A percentile compares a stretch with the other conserved stretches of the same genome.
phyloP scores from a whole-genome alignment of 1,140 invertebrate genomes.

The Drosophila sp. region DNA sequence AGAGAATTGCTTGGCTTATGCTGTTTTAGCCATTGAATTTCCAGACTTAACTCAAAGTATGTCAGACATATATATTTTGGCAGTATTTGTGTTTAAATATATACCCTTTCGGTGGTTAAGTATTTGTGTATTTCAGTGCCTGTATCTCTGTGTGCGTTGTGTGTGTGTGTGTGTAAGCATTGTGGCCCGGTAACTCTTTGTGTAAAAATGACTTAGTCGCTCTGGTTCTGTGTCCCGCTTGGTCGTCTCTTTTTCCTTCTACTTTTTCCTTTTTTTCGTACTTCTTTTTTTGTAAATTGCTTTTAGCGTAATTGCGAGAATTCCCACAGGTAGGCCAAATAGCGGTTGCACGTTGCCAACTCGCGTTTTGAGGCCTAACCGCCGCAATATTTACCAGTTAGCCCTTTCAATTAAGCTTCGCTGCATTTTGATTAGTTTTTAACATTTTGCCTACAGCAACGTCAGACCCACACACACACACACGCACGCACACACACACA shows the following conservation, averaged over 20 bases:
- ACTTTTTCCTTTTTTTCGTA: slow-evolving; percentile 12
- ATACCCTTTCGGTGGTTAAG: slow-evolving; percentile 36
- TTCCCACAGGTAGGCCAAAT: slow-evolving; percentile 68
- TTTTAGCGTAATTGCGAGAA: slow-evolving; percentile 79
- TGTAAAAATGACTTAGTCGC: slow-evolving; percentile 46
- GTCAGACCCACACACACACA: slow-evolving; percentile 14
- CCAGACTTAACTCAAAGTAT: slow-evolving; percentile 23
- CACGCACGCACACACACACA: slow-evolving; percentile 19
- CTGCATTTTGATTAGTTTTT: slow-evolving; percentile 78
- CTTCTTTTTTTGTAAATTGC: slow-evolving; percentile 61
- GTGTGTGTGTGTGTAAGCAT: slow-evolving; percentile 13
- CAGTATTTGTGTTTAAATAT: slow-evolving; percentile 15
- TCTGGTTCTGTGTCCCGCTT: slow-evolving; percentile 20
- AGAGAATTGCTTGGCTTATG: slow-evolving; percentile 13
- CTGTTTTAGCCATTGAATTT: background rate
- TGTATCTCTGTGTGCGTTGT: background rate
- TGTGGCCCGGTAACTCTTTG: slow-evolving; percentile 38
- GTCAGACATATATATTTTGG: slow-evolving; percentile 21
- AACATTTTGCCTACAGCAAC: slow-evolving; percentile 48
- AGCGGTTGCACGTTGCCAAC: slow-evolving; percentile 34
- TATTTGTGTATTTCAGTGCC: background rate
- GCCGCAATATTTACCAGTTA: slow-evolving; percentile 56
- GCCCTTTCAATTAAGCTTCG: slow-evolving; percentile 71
- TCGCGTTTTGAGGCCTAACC: slow-evolving; percentile 64
- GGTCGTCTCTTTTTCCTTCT: slow-evolving; percentile 19